These are phyloP conservation scores for Struthidea cinerea DNA, from an alignment of 2,113 vertebrate genomes.

Conservation along the genomic window DNA sequence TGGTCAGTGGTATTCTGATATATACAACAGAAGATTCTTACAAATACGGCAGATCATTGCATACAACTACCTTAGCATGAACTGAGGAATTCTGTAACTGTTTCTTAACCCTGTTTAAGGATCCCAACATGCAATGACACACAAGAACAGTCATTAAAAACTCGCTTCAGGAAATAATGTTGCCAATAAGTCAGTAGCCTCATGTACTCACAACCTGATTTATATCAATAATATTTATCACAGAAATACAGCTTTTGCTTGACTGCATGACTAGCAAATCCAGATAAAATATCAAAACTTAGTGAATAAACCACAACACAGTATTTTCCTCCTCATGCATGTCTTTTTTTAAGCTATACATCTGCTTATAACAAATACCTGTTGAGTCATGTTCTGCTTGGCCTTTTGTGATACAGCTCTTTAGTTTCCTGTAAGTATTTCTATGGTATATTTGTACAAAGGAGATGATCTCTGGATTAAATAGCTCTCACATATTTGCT, in stretches of 20 bases:
- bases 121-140: neutral
- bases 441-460: neutral
- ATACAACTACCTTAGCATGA: neutral
- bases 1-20: neutral
- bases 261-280: neutral
- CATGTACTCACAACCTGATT: neutral
- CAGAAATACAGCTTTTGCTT: neutral
- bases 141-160: neutral
- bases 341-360: neutral
- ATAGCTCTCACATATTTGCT: neutral
- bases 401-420: neutral
- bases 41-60: neutral
- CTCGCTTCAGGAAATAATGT: neutral
- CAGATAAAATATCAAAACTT: neutral
- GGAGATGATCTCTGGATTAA: neutral
- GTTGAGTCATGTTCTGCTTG: neutral
- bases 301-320: neutral
- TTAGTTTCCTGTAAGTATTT: neutral
- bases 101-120: neutral
- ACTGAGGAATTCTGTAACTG: neutral
- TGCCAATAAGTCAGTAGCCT: neutral
- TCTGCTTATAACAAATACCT: neutral
- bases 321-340: neutral
- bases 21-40: neutral
- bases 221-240: neutral